These are phyloP conservation scores for Lycaon pictus DNA, from an alignment of 2,113 vertebrate species.

Conservation along the genomic window DNA sequence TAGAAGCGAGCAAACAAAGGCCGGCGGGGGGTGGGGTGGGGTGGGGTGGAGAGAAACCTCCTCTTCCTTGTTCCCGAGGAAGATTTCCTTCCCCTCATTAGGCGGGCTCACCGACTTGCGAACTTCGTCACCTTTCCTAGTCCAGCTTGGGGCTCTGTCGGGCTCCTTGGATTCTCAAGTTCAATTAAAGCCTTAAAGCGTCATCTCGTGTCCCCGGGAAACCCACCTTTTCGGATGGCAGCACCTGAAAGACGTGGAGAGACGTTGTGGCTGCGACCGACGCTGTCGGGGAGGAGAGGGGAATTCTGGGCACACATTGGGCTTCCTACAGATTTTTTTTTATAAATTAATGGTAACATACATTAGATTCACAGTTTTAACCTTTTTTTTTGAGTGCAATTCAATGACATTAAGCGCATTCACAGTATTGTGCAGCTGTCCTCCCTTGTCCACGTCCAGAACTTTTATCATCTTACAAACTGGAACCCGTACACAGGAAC, in stretches of 20 bases:
- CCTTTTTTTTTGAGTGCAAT: neutral
- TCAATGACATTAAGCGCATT: neutral
- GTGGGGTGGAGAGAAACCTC: neutral
- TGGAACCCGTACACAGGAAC: neutral
- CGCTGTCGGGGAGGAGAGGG: too few species aligned
- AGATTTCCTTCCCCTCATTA: neutral
- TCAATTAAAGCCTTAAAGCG: neutral
- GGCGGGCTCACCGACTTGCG: neutral
- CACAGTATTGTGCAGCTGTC: neutral
- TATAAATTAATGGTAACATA: neutral
- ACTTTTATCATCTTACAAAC: neutral
- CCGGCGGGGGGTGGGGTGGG: accelerated
- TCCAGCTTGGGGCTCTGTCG: neutral
- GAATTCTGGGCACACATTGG: neutral
- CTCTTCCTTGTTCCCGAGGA: neutral
- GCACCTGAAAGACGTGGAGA: neutral
- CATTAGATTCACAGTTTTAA: neutral
- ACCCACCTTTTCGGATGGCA: neutral
- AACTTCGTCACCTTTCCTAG: neutral
- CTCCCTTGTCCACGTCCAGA: neutral
- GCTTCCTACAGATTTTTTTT: neutral
- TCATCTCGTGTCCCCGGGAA: neutral
- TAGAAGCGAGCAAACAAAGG: neutral
- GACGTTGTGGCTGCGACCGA: neutral
- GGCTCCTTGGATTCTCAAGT: neutral